Percentiles rank a stretch among this genome's conserved stretches.
Evolutionary conservation across 2,113 vertebrate genomes (phyloP).

Genomic region (Oryzias curvinotus): DNA sequence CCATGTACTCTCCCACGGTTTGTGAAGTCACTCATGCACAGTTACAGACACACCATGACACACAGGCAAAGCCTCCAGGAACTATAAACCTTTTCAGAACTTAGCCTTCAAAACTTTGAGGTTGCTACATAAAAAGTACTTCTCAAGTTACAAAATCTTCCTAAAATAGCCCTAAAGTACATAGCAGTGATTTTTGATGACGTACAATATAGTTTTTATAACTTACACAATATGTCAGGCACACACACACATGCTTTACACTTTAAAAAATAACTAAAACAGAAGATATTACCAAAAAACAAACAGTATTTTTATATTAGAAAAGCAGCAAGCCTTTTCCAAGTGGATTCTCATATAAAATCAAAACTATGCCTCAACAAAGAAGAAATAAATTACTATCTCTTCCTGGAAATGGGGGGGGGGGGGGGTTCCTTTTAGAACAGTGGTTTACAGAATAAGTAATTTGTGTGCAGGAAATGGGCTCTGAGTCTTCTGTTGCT

Average conservation of each 20-base stretch:
- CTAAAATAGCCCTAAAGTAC: constrained; percentile 72
- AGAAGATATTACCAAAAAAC: constrained; percentile 38
- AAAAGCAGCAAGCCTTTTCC: constrained; percentile 42
- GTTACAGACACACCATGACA: background rate
- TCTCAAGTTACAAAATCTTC: constrained; percentile 67
- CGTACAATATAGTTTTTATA: constrained; percentile 61
- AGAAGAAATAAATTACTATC: constrained; percentile 40
- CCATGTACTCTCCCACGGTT: constrained; percentile 22
- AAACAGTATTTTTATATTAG: background rate
- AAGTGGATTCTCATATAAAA: constrained; percentile 53
- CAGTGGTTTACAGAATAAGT: constrained; percentile 57
- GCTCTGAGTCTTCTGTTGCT: constrained; percentile 65
- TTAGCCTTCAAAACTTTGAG: constrained; percentile 62
- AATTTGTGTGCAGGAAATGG: constrained; percentile 67
- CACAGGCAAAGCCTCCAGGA: constrained; percentile 15
- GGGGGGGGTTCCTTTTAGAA: constrained; percentile 40
- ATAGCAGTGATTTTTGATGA: constrained; percentile 67
- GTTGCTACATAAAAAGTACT: constrained; percentile 68
- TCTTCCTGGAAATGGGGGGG: constrained; percentile 47
- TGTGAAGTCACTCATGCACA: background rate
- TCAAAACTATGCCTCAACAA: constrained; percentile 51
- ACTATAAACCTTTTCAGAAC: constrained; percentile 62
- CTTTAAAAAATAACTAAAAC: constrained; percentile 9
- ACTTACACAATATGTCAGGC: constrained; percentile 24
- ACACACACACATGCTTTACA: constrained; percentile 1